Evolutionary conservation across 2,113 vertebrate species (phyloP).

Genomic region (Channa argus): DNA sequence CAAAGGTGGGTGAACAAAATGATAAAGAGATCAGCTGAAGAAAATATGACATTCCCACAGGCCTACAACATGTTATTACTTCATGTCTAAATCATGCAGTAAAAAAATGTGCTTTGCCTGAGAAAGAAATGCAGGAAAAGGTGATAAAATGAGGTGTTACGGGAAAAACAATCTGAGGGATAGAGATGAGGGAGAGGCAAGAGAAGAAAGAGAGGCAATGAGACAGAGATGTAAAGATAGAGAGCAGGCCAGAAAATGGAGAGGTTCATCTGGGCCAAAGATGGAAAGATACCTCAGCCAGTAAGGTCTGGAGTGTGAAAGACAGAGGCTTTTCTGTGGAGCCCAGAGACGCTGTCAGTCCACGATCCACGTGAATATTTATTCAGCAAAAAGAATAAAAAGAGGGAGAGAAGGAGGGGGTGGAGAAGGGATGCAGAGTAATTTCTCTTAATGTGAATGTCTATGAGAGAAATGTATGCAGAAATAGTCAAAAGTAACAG

Average conservation of each 20-base stretch:
- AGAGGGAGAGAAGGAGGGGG: not conserved
- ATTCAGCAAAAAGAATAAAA: slow-evolving; percentile 61
- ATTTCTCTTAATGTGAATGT: slow-evolving; percentile 9
- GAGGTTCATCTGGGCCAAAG: slow-evolving; percentile 47
- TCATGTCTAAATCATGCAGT: not conserved
- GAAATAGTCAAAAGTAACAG: not conserved
- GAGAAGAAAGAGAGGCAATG: slow-evolving; percentile 40
- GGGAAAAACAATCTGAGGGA: not conserved
- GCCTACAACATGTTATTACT: not conserved
- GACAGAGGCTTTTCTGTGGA: slow-evolving; percentile 57
- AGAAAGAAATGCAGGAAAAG: slow-evolving; percentile 26
- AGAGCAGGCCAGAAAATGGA: slow-evolving; percentile 34
- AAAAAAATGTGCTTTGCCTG: slow-evolving; percentile 28
- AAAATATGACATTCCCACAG: slow-evolving; percentile 6
- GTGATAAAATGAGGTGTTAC: slow-evolving; percentile 24
- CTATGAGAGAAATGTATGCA: not conserved
- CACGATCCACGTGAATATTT: slow-evolving; percentile 42
- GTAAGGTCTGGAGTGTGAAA: slow-evolving; percentile 51
- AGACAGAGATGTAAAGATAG: slow-evolving; percentile 62
- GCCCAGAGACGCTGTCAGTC: slow-evolving; percentile 38
- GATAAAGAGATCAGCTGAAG: slow-evolving; percentile 22
- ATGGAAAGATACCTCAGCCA: slow-evolving; percentile 65
- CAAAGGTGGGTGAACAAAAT: not conserved
- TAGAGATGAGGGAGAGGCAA: slow-evolving; percentile 14
- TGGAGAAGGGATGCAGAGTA: not conserved